Conservation (phyloP, 2,113 vertebrate species). For the Labeo catla region DNA sequence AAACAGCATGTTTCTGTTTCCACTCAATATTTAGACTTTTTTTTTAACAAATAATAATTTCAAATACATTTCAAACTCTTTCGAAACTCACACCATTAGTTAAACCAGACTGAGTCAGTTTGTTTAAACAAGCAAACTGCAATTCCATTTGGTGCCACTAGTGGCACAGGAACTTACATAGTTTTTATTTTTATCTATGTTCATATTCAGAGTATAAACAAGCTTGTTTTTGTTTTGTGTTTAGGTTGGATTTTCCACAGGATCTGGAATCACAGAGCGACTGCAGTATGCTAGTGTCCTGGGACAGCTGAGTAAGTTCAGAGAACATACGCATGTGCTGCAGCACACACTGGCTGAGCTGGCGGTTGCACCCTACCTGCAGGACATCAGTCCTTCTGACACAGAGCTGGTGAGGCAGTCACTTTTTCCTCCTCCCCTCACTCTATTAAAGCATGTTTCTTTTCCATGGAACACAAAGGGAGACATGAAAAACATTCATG, state of each 20-base stretch:
- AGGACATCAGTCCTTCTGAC: constrained; percentile 73
- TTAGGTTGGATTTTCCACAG: constrained; percentile 63
- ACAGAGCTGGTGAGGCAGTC: constrained; percentile 65
- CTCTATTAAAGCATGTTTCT: constrained; percentile 4
- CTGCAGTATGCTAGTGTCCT: constrained; percentile 75
- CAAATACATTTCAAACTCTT: no score
- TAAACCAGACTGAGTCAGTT: not conserved
- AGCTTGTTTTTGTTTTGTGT: not conserved
- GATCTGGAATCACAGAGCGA: constrained; percentile 75
- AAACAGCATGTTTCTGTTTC: no score
- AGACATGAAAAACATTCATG: not conserved
- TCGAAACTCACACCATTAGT: not conserved
- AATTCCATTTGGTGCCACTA: not conserved
- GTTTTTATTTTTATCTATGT: not conserved
- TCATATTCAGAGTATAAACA: not conserved
- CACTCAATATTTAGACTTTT: no score
- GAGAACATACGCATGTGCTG: constrained; percentile 74
- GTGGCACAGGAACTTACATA: not conserved
- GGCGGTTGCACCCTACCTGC: constrained; percentile 76
- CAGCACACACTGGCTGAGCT: constrained; percentile 79
- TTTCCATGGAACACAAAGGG: not conserved
- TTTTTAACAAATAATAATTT: no score
- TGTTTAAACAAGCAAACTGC: not conserved
- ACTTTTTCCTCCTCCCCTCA: not conserved
- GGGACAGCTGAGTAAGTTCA: constrained; percentile 65